Base-by-base conservation (phyloP, 2,113 vertebrate genomes). In the Pluvianellus socialis region DNA sequence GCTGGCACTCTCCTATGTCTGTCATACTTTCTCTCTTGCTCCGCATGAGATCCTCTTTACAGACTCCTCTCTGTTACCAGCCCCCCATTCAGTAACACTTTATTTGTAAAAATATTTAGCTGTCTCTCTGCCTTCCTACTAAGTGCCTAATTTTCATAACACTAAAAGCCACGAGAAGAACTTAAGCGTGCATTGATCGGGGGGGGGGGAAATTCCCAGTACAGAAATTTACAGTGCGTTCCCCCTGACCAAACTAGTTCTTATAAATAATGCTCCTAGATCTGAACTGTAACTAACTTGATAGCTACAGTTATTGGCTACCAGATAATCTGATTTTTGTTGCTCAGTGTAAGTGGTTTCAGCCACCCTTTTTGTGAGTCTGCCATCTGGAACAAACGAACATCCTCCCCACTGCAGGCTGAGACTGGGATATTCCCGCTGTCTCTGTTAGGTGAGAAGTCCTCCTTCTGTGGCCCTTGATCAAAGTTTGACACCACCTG, bases 281-380 rank as follows among this genome's bases (percentile, higher is more conserved):
- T 73, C 49, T 73, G 74, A 68, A 79, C 53, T 83, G 71, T 90
- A 92, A 88, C 44, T 90, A 79, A 90, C 44, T 14, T 47, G 14
- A 40, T 23, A 61, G 45, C 20, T 49, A n/a, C 19, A 55, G 50
- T 72, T 73, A 85, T 14, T 2, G 0, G 40, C 79, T 86, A 55
- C 28, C 58, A 85, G 70, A 61, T 92, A 88, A 93, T 73, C 63
- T 91, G 68, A 66, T 76, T 94, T 95, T 94, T 94, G 72, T 84
- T 63, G 45, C 28, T 86, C 55, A n/a, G 4, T 14, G 3, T 88
- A 91, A 95, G 79, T 77, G 53, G 53, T 92, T 95, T 94, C 88
- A 86, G 47, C 63, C 38, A 63, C 70, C 32, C 22, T 91, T 92
- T 89, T 77, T 77, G 42, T 59, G 59, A 67, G 14, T 2, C 4